Conservation (phyloP, 2,888 invertebrate species). For the Patella depressa region DNA sequence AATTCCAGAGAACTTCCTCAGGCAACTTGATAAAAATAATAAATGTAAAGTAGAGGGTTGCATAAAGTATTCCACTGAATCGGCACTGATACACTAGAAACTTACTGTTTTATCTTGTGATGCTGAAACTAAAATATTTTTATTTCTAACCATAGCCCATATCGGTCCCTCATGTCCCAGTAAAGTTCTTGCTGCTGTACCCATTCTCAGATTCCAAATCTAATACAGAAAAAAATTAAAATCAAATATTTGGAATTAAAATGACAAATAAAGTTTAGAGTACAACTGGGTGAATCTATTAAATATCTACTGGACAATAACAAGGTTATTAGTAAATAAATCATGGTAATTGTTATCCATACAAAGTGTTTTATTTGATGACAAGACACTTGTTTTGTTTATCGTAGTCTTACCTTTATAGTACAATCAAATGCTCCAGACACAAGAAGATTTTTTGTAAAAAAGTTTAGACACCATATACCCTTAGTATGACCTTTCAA, state of each 20-base stretch:
- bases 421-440: conserved; percentile 67
- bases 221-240: conserved; percentile 30
- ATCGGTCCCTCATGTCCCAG: conserved; percentile 64
- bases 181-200: conserved; percentile 56
- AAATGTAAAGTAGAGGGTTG: background rate
- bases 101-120: conserved; percentile 67
- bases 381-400: background rate
- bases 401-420: conserved; percentile 53
- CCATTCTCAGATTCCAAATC: conserved; percentile 66
- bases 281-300: no score
- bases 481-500: conserved; percentile 63
- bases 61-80: background rate
- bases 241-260: background rate
- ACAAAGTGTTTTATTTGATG: no score
- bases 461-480: conserved; percentile 67
- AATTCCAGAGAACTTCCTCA: no score
- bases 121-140: conserved; percentile 56
- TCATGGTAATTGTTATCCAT: no score
- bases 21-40: background rate
- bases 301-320: no score
- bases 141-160: conserved; percentile 59
- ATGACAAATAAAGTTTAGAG: background rate
- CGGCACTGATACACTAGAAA: background rate
- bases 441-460: conserved; percentile 61
- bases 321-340: no score